A percentile compares a stretch with the other conserved stretches of the same genome.
phyloP scores from a whole-genome alignment of 2,797 vertebrate species.

The Melanotaenia trifasciata region DNA sequence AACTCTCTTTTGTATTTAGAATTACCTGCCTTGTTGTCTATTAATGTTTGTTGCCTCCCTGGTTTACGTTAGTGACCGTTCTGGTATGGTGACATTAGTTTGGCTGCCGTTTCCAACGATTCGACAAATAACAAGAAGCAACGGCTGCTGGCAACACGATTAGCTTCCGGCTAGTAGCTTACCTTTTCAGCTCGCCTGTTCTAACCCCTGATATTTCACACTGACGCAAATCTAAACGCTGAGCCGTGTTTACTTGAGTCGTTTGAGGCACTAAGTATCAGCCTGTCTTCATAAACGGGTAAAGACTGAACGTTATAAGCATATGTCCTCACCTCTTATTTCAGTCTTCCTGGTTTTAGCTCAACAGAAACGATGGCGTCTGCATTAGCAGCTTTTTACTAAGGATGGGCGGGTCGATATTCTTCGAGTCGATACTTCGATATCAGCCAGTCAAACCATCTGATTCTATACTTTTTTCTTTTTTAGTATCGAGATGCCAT shows the following conservation, averaged over 20 bases:
- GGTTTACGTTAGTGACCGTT: neutral
- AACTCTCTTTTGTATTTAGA: neutral
- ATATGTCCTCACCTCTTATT: slow-evolving; percentile 75
- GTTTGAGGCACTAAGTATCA: rapidly evolving
- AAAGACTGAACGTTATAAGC: neutral
- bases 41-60: neutral
- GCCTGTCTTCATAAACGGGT: neutral
- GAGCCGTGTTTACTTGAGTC: rapidly evolving
- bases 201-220: neutral
- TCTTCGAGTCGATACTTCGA: too few species aligned
- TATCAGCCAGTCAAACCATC: too few species aligned
- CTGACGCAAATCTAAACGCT: neutral
- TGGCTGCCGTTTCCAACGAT: slow-evolving; percentile 17
- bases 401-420: too few species aligned
- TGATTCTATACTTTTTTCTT: too few species aligned
- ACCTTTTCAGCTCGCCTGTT: slow-evolving; percentile 7
- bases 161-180: slow-evolving; percentile 45
- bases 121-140: slow-evolving; percentile 1
- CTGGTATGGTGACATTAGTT: neutral
- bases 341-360: slow-evolving; percentile 41
- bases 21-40: neutral
- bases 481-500: too few species aligned
- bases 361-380: slow-evolving; percentile 71
- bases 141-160: slow-evolving; percentile 3
- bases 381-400: slow-evolving; percentile 66